Conservation (phyloP, 2,888 invertebrate genomes). For the Hypselothyrea guttata region DNA sequence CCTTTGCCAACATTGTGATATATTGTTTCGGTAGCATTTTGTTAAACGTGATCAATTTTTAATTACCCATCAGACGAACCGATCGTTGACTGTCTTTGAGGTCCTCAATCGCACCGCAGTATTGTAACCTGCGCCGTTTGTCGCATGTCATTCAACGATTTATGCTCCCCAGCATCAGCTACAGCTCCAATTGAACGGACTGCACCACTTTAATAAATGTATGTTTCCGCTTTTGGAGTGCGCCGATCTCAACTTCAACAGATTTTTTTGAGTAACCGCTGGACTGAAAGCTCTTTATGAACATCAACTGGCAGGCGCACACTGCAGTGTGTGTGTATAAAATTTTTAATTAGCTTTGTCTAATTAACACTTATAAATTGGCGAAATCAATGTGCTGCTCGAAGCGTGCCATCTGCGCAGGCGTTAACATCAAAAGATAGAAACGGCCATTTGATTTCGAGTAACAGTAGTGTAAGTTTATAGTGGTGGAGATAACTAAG, state of each 20-base stretch:
- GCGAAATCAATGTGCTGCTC: slow-evolving; percentile 20
- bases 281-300: slow-evolving; percentile 44
- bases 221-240: slow-evolving; percentile 64
- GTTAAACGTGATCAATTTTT: slow-evolving; percentile 81
- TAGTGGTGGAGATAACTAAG: no score
- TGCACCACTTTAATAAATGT: slow-evolving; percentile 72
- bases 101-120: slow-evolving; percentile 64
- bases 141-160: slow-evolving; percentile 79
- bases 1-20: slow-evolving; percentile 53
- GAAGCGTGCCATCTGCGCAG: slow-evolving; percentile 69
- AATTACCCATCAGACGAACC: slow-evolving; percentile 75
- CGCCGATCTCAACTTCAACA: slow-evolving; percentile 14
- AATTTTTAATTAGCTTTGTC: slow-evolving; percentile 74
- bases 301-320: slow-evolving; percentile 33
- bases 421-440: slow-evolving; percentile 65
- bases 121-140: slow-evolving; percentile 74
- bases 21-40: slow-evolving; percentile 78
- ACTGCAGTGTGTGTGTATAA: slow-evolving; percentile 57
- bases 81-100: slow-evolving; percentile 25
- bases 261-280: slow-evolving; percentile 7
- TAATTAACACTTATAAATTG: slow-evolving; percentile 70
- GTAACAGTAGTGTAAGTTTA: neutral
- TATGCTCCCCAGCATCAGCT: slow-evolving; percentile 50
- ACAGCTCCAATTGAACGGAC: slow-evolving; percentile 38
- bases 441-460: slow-evolving; percentile 1